Evolutionary conservation across 1,140 invertebrate species (phyloP), one percentile per base, ranked within the genome.

Genomic region (Drosophila kohkoa): DNA sequence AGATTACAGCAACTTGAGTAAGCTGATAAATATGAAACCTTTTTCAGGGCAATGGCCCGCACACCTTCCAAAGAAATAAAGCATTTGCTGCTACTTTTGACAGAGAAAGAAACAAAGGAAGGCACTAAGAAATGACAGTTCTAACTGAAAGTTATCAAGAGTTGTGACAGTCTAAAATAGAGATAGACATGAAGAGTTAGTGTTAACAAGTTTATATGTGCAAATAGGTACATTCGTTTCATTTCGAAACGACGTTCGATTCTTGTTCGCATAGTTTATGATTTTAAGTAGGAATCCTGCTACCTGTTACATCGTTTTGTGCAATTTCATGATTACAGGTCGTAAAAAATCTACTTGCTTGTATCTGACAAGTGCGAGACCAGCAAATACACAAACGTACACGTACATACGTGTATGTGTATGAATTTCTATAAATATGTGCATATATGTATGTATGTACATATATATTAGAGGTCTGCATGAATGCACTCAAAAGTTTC

Each of bases 341-440:
- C n/a, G 7, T 38, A 38, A 35, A 55, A 55, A 38, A 38, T 55
- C 52, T 55, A 55, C 52, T 55, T 16, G 30, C 7, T 38, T 15
- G 52, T 55, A 55, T 38, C 52, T 55, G 15, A 16, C 52, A 55
- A 55, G 13, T 38, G 7, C 30, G 15, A 13, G 52, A 55, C 13
- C 32, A 16, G 30, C 52, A 25, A 25, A 25, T 25, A 25, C 20
- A 55, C 25, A 63, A 49, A 63, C 35, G 25, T 48, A 63, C 15
- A 16, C 67, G n/a, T 43, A 70, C 59, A 30, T 72, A 43, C 15
- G 52, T 38, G 15, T 64, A 43, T 7, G n/a, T 48, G 46, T 48
- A 10, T 48, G 16, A 7, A 48, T 13, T 8, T 48, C 5, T 20
- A 48, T 20, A 20, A 8, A 10, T 30, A 30, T 51, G 15, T 28